Evolutionary conservation across 2,888 invertebrate species (phyloP).

Genomic region (Cerastis leucographa): DNA sequence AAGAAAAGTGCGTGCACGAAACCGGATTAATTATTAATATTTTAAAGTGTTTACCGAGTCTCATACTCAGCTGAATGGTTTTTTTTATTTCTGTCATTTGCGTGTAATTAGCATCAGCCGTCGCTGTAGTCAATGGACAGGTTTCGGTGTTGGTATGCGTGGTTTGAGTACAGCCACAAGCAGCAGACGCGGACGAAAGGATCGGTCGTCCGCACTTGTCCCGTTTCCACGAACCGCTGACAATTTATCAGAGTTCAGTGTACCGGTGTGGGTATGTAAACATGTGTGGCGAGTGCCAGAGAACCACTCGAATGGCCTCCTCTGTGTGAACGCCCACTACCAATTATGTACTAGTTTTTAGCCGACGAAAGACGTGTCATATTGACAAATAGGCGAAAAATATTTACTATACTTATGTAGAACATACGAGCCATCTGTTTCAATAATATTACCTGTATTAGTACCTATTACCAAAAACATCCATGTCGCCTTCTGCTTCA

Average conservation of each 20-base stretch:
- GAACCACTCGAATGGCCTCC: conserved; percentile 57
- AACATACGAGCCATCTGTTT: conserved; percentile 49
- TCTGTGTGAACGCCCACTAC: conserved; percentile 60
- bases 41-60: conserved; percentile 42
- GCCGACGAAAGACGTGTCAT: conserved; percentile 29
- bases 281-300: conserved; percentile 71
- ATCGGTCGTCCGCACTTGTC: conserved; percentile 75
- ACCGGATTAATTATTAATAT: conserved; percentile 60
- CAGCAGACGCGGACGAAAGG: conserved; percentile 68
- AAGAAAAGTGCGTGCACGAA: conserved; percentile 50
- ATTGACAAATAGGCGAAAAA: conserved; percentile 46
- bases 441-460: conserved; percentile 48
- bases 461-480: conserved; percentile 22
- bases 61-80: conserved; percentile 38
- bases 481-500: conserved; percentile 15
- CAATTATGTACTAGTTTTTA: conserved; percentile 38
- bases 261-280: conserved; percentile 78
- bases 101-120: conserved; percentile 64
- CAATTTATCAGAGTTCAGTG: conserved; percentile 86
- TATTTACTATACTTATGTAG: conserved; percentile 33
- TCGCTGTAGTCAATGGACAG: conserved; percentile 72
- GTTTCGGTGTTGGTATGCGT: conserved; percentile 69
- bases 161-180: conserved; percentile 69
- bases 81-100: conserved; percentile 40
- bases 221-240: conserved; percentile 83